Base-by-base conservation (phyloP, 2,797 vertebrate genomes). In the Peromyscus attwateri region DNA sequence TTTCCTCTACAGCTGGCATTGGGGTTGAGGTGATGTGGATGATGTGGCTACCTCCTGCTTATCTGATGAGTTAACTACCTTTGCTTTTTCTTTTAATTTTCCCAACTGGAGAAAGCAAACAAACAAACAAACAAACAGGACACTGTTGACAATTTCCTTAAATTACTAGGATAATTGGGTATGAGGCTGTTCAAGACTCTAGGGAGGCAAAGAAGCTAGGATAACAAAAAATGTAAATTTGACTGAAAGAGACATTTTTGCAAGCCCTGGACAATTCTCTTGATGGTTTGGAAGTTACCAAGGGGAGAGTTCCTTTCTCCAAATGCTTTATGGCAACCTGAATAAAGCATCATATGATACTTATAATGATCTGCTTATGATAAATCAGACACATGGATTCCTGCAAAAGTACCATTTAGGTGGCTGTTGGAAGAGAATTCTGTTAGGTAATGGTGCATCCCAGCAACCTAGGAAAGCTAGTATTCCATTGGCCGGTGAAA, bases 381-480 rank as follows among this genome's bases (percentile, higher is more conserved):
- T 40, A 64, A 43, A 12, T 11, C 70, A 77, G 82, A 66, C 13
- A 62, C 23, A 12, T 23, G 34, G 10, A 57, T 91, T 82, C 31
- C 16, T 14, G 57, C 19, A 43, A 76, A 49, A 64, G 23, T 27
- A 34, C 46, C 34, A 93, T 21, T 0, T 23, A 79, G 73, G n/a
- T 25, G 64, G 52, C 96, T 97, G 88, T 87, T 77, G 77, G 92
- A 70, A 97, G 43, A 96, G 70, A 97, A n/a, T 29, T 75, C 27
- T 1, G n/a, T 94, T 92, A 87, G 79, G 80, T 1, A 46, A 43
- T 2, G 3, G 34, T 37, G 6, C 79, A 57, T 37, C 17, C 52
- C 23, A 43, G 85, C 4, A 40, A 57, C 43, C 16, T 8, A 11
- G 40, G 79, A n/a, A 66, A 91, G 49, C 52, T 46, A 43, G 25